phyloP scores from a whole-genome alignment of 2,888 invertebrate genomes.

The Idaea dimidiata region DNA sequence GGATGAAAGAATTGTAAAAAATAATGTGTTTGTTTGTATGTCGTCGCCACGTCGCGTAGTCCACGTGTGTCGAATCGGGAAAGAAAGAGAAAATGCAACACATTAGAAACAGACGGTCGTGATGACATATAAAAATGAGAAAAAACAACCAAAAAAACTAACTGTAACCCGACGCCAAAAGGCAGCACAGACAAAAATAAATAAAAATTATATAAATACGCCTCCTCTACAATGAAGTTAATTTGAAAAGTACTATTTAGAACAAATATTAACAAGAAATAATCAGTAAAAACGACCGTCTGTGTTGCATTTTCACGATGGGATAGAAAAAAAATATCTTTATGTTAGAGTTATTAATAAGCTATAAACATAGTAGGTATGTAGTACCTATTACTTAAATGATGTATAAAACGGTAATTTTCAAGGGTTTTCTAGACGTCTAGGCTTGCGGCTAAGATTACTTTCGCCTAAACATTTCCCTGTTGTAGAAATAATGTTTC shows the following conservation, averaged over 20 bases:
- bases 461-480: no score
- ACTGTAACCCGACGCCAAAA: constrained; percentile 62
- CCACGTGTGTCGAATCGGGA: constrained; percentile 55
- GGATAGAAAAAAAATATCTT: constrained; percentile 43
- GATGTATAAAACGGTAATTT: no score
- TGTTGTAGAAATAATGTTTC: no score
- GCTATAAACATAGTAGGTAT: no score
- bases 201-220: constrained; percentile 32
- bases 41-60: constrained; percentile 35
- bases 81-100: constrained; percentile 80
- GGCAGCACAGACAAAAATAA: constrained; percentile 72
- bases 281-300: constrained; percentile 62
- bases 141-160: constrained; percentile 30
- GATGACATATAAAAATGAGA: constrained; percentile 26
- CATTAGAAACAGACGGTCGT: constrained; percentile 69
- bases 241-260: constrained; percentile 19
- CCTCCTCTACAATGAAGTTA: constrained; percentile 28
- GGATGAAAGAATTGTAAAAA: background rate
- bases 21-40: constrained; percentile 3
- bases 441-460: no score
- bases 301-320: constrained; percentile 78
- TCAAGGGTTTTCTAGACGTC: no score
- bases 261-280: constrained; percentile 28
- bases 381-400: no score
- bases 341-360: constrained; percentile 15